Percentiles rank a stretch among this genome's conserved stretches.
These are phyloP conservation scores for Amphimedon queenslandica DNA, from an alignment of 37 sponge, comb jelly and placozoan species.

Conservation along the genomic window DNA sequence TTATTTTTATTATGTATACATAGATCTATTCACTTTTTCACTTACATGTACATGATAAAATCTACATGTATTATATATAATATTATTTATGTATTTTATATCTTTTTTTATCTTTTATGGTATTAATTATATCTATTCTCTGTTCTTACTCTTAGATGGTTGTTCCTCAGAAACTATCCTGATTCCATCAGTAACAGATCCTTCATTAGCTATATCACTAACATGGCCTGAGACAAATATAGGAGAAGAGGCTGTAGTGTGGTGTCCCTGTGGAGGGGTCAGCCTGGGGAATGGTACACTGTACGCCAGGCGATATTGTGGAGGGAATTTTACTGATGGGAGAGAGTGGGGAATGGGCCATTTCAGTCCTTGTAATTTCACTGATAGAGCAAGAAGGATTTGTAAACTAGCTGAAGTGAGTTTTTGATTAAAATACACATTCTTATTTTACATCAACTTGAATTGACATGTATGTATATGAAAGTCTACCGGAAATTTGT, in stretches of 20 bases:
- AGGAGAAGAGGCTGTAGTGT: background rate
- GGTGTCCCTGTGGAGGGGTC: background rate
- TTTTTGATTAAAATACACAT: background rate
- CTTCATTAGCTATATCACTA: background rate
- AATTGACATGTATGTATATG: background rate
- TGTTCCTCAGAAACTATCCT: background rate
- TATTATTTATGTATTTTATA: too few species aligned
- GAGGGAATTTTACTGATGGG: background rate
- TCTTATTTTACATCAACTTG: too few species aligned
- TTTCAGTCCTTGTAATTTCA: background rate
- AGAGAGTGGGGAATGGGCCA: background rate
- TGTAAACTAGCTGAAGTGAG: conserved; percentile 3
- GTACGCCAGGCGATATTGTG: background rate
- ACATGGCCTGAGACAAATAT: conserved; percentile 3
- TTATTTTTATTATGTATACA: too few species aligned
- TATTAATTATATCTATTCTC: too few species aligned
- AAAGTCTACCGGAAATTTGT: too few species aligned
- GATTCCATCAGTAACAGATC: background rate
- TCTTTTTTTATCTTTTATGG: too few species aligned
- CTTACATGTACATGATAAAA: too few species aligned
- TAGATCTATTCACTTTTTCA: too few species aligned
- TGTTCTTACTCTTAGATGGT: background rate
- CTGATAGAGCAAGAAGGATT: conserved; percentile 4
- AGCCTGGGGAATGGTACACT: background rate
- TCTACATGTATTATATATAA: too few species aligned